Evolutionary conservation across 2,888 invertebrate genomes (phyloP).

Genomic region (Himalopsyche japonica): DNA sequence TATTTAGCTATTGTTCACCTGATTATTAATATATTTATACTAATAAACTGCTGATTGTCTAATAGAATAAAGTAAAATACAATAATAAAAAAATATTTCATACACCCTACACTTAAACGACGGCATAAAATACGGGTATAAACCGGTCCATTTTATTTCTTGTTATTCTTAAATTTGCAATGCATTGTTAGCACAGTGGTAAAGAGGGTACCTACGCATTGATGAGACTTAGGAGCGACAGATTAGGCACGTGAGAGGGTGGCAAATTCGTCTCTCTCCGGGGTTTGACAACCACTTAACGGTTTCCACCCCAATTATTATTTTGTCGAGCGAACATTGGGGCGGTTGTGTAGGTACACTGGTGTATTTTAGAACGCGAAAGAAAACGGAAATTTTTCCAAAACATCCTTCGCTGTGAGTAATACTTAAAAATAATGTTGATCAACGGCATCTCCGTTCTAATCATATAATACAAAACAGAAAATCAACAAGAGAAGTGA

Average conservation of each 20-base stretch:
- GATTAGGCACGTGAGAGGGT: conserved; percentile 9
- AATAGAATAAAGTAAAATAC: neutral
- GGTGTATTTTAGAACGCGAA: too few species aligned
- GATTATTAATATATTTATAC: too few species aligned
- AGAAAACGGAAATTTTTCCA: too few species aligned
- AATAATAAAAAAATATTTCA: too few species aligned
- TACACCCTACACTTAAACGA: too few species aligned
- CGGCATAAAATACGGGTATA: neutral
- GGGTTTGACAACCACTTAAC: neutral
- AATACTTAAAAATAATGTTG: too few species aligned
- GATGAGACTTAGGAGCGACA: neutral
- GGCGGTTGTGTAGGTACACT: neutral
- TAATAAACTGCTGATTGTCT: too few species aligned
- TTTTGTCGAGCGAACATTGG: neutral
- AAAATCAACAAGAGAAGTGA: too few species aligned
- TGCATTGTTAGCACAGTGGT: neutral
- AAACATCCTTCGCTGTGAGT: too few species aligned
- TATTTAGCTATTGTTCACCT: too few species aligned
- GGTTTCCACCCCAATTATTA: neutral
- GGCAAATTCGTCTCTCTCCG: neutral
- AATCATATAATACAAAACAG: too few species aligned
- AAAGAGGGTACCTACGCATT: neutral
- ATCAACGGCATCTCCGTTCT: too few species aligned
- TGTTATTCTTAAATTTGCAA: neutral
- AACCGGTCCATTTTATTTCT: neutral